Conservation (phyloP, 2,113 vertebrate genomes). For the Sterna hirundo region DNA sequence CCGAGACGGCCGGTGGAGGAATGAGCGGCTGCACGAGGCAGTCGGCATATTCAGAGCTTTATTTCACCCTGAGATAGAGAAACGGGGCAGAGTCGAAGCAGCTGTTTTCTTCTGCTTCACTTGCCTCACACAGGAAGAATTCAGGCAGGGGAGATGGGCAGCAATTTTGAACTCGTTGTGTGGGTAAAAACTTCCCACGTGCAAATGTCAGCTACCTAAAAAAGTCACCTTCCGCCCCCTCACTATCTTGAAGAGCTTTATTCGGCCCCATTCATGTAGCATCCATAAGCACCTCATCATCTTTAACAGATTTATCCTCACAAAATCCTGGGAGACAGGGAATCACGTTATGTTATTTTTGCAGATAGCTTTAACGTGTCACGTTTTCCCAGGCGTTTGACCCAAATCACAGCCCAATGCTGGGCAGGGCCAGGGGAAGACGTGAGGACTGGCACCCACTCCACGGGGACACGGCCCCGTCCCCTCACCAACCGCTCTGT, state of each 20-base stretch:
- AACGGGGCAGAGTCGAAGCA: background rate
- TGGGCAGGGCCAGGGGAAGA: background rate
- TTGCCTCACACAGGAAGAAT: background rate
- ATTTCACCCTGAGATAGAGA: background rate
- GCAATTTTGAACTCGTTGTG: fast-evolving
- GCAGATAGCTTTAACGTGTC: background rate
- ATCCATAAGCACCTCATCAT: background rate
- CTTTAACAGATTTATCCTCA: background rate
- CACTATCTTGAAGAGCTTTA: background rate
- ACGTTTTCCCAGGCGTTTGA: background rate
- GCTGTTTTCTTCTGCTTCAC: background rate
- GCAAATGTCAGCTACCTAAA: background rate
- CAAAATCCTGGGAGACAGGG: background rate
- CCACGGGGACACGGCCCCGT: background rate
- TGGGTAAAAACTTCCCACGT: background rate
- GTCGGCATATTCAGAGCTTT: background rate
- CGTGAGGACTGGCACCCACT: fast-evolving
- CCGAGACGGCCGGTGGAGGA: background rate
- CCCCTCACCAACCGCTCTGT: background rate
- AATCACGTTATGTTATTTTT: background rate
- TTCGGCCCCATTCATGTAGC: background rate
- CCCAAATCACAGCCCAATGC: no score
- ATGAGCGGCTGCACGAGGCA: fast-evolving
- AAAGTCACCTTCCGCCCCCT: background rate
- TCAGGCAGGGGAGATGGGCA: background rate